These are phyloP conservation scores for Dynastes hyllus DNA, from an alignment of 2,888 invertebrate species.

Conservation along the genomic window DNA sequence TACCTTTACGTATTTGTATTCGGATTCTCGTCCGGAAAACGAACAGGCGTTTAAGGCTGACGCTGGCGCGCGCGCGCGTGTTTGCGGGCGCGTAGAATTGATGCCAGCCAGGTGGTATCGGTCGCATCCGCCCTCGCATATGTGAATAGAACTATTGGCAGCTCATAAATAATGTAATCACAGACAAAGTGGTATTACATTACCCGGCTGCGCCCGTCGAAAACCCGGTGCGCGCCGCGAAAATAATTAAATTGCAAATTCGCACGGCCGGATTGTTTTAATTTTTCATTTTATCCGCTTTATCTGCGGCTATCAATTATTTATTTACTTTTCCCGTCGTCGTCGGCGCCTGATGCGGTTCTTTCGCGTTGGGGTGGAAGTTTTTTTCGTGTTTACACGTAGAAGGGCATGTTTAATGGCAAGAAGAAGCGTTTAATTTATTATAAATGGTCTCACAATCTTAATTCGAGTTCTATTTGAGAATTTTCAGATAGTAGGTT, in stretches of 20 bases:
- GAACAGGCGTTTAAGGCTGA: constrained; percentile 16
- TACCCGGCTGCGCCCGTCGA: constrained; percentile 57
- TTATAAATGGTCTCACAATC: no score
- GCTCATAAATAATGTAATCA: constrained; percentile 69
- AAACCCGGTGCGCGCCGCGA: constrained; percentile 54
- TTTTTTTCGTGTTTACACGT: constrained; percentile 11
- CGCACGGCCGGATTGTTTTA: constrained; percentile 59
- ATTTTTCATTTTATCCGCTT: constrained; percentile 61
- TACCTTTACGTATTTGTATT: background rate
- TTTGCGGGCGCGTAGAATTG: background rate
- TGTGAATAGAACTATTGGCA: constrained; percentile 66
- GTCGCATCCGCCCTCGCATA: constrained; percentile 65
- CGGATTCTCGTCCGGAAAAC: background rate
- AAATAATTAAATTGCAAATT: constrained; percentile 58
- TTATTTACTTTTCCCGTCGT: constrained; percentile 41
- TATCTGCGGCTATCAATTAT: constrained; percentile 53
- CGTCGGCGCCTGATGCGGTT: background rate
- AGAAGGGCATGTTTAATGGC: background rate
- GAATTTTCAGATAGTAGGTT: no score
- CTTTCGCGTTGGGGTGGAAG: background rate
- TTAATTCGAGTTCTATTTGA: no score
- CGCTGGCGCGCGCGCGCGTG: constrained; percentile 4
- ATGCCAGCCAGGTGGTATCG: constrained; percentile 63
- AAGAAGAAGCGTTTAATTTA: no score
- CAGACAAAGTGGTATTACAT: constrained; percentile 68